A percentile compares a stretch with the other conserved stretches of the same genome.
These are phyloP conservation scores for Fulica atra DNA, from an alignment of 2,113 vertebrate genomes.

Conservation along the genomic window DNA sequence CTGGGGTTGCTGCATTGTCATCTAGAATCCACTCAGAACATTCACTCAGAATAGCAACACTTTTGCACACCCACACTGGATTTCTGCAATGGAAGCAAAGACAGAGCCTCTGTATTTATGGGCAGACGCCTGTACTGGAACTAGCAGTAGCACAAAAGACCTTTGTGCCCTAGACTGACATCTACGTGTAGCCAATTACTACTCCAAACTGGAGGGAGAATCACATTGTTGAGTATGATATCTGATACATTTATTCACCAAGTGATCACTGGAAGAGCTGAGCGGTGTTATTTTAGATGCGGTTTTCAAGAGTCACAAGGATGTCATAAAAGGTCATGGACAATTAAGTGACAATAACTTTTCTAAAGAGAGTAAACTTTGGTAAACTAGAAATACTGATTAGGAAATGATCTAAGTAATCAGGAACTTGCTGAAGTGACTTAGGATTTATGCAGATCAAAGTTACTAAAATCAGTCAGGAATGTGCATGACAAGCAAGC, in stretches of 20 bases:
- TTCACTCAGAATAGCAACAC: neutral
- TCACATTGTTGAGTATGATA: neutral
- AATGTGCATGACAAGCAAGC: conserved; percentile 8
- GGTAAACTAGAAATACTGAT: neutral
- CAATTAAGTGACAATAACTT: neutral
- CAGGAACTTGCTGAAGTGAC: neutral
- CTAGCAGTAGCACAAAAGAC: neutral
- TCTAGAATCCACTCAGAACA: neutral
- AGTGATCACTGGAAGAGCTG: neutral
- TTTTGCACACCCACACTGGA: neutral
- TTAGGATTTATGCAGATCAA: conserved; percentile 12
- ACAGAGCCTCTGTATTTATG: neutral
- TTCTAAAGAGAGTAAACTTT: neutral
- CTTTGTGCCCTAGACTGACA: neutral
- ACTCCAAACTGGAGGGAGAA: neutral
- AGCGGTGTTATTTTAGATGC: neutral
- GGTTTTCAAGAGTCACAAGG: neutral
- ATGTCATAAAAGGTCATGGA: neutral
- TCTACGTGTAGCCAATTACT: neutral
- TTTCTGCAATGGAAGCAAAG: neutral
- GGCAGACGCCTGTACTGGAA: neutral
- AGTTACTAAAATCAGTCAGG: neutral
- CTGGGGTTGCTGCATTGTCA: neutral
- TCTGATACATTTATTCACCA: neutral
- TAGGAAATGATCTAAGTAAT: neutral